Base-by-base conservation (phyloP, 2,888 invertebrate genomes). In the Camptogramma bilineatum region DNA sequence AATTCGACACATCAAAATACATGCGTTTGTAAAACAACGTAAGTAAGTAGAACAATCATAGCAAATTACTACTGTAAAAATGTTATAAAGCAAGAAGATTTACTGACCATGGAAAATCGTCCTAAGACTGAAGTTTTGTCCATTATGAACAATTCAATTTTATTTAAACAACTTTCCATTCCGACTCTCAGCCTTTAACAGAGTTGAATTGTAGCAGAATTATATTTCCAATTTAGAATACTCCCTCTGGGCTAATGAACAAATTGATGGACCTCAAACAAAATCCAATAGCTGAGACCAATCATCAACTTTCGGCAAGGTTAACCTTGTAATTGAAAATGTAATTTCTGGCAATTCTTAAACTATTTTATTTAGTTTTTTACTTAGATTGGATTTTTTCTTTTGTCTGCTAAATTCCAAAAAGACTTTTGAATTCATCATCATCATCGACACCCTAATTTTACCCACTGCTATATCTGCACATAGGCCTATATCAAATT, bases 191-290 rank as follows among this genome's bases (percentile, higher is more conserved):
- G 24, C 51, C 51, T n/a, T n/a, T 51, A 28, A 34, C 60, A 9
- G 42, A 39, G 52, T 56, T 62, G 52, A 69, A 66, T 62, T 66
- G 60, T 64, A 57, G 52, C 52, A 10, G 47, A 66, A 64, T 66
- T 67, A 64, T 66, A 68, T 70, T 67, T 70, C 52, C 56, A 69
- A 68, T 69, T 70, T 64, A 58, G 55, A 50, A 50, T 44, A 60
- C 53, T 53, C 54, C 51, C 51, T n/a, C n/a, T 56, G 65, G 60
- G 53, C 59, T 63, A 66, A 70, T 69, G 57, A 66, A 61, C 55
- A 64, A 69, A 72, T 70, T 55, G 51, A 64, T 67, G 55, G 24
- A 61, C 52, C 56, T 56, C 55, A 47, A 58, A 69, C 61, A 63
- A 61, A 68, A 63, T 55, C 56, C 55, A 61, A 54, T 57, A 62